Evolutionary conservation across 2,888 invertebrate species (phyloP).

Genomic region (Seladonia tumulorum): DNA sequence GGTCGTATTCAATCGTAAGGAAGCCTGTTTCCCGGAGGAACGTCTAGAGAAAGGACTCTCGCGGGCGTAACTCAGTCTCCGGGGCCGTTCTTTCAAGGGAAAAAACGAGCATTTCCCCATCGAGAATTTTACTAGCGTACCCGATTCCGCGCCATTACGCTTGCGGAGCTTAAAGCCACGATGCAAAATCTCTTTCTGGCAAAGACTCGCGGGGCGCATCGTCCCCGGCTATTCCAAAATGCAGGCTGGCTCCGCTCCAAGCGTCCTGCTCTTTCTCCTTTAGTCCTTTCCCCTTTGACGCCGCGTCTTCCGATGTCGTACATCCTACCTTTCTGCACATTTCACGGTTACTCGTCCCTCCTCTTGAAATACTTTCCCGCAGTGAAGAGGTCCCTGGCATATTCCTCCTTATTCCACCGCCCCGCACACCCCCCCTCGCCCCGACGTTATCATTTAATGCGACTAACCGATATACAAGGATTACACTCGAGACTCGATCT

Average conservation of each 20-base stretch:
- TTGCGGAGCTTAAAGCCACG: constrained; percentile 63
- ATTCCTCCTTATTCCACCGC: constrained; percentile 40
- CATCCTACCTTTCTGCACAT: constrained; percentile 59
- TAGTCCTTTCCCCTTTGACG: constrained; percentile 54
- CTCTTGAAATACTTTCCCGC: constrained; percentile 37
- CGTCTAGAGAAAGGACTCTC: background rate
- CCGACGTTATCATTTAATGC: constrained; percentile 13
- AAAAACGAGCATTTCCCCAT: constrained; percentile 35
- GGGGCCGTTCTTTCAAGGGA: constrained; percentile 14
- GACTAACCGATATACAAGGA: constrained; percentile 9
- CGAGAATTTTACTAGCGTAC: constrained; percentile 55
- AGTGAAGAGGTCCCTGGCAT: constrained; percentile 16
- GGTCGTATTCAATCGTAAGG: constrained; percentile 7
- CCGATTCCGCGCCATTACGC: constrained; percentile 68
- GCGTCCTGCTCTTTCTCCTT: constrained; percentile 54
- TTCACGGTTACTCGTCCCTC: constrained; percentile 46
- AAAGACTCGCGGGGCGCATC: constrained; percentile 48
- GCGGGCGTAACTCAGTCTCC: constrained; percentile 22
- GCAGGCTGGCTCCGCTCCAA: constrained; percentile 67
- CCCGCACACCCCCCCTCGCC: background rate
- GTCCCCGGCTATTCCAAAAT: constrained; percentile 63
- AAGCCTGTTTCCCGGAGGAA: background rate
- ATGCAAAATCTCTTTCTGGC: constrained; percentile 72
- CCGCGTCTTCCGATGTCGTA: constrained; percentile 59
- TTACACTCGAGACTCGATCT: background rate